Conservation (phyloP, 1,140 invertebrate genomes). For the Subanguina moxae region DNA sequence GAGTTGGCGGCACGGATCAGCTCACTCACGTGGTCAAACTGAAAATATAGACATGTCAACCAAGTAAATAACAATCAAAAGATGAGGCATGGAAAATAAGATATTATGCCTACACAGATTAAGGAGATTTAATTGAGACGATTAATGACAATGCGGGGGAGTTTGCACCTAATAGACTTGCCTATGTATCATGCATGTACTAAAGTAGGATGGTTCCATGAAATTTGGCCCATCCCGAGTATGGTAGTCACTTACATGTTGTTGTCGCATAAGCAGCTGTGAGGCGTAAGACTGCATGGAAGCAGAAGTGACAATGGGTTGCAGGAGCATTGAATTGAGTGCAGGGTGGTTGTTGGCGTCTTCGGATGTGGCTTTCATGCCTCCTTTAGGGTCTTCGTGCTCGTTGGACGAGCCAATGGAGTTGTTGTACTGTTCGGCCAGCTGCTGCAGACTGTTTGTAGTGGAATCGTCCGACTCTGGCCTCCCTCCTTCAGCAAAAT, state of each 20-base stretch:
- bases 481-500: conserved; percentile 10
- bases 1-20: conserved; percentile 50
- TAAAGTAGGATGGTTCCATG: no score
- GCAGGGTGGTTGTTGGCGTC: not conserved
- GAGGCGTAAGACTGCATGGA: conserved; percentile 42
- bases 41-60: no score
- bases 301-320: conserved; percentile 36
- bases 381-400: conserved; percentile 9
- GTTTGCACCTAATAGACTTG: no score
- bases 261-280: conserved; percentile 12
- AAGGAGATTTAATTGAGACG: no score
- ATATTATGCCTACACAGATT: no score
- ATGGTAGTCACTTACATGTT: conserved; percentile 17
- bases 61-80: no score
- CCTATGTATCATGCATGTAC: not conserved
- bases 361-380: conserved; percentile 13
- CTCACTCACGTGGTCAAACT: conserved; percentile 36
- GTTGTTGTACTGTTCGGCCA: conserved; percentile 18
- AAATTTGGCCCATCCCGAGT: no score
- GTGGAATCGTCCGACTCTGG: not conserved
- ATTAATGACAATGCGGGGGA: no score
- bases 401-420: conserved; percentile 17
- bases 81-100: no score
- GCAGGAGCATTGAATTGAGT: conserved; percentile 25
- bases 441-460: conserved; percentile 1